phyloP scores from a whole-genome alignment of 2,113 vertebrate species.

The Lipophrys pholis region DNA sequence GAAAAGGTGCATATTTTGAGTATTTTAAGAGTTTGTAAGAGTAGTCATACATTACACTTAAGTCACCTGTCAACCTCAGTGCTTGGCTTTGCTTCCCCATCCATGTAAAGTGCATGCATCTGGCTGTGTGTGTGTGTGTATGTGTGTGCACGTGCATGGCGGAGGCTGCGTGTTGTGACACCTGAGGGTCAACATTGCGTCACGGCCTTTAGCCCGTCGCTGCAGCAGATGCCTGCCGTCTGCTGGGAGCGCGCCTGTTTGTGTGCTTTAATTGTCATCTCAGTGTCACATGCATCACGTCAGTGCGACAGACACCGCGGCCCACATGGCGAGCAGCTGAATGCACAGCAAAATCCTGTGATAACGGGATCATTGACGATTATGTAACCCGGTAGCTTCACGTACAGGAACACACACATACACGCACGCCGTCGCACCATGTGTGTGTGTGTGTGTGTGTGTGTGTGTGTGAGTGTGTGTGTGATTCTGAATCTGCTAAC shows the following conservation, averaged over 20 bases:
- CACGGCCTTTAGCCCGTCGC: slow-evolving; percentile 24
- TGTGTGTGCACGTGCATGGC: slow-evolving; percentile 13
- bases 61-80: background rate
- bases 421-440: background rate
- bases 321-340: slow-evolving; percentile 61
- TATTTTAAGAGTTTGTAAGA: too few species aligned
- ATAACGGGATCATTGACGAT: slow-evolving; percentile 45
- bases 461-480: background rate
- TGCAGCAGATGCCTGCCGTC: slow-evolving; percentile 63
- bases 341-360: slow-evolving; percentile 40
- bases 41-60: too few species aligned
- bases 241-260: slow-evolving; percentile 24
- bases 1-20: too few species aligned
- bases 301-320: slow-evolving; percentile 37
- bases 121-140: background rate
- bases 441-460: too few species aligned
- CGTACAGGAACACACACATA: slow-evolving; percentile 14
- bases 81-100: background rate
- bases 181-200: slow-evolving; percentile 49
- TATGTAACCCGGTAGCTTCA: slow-evolving; percentile 27
- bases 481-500: slow-evolving; percentile 14
- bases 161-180: slow-evolving; percentile 44
- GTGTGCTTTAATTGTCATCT: slow-evolving; percentile 61
- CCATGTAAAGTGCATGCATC: too few species aligned
- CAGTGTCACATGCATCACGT: slow-evolving; percentile 71